Base-by-base conservation (phyloP, 2,113 vertebrate species). In the Melanostigma gelatinosum region DNA sequence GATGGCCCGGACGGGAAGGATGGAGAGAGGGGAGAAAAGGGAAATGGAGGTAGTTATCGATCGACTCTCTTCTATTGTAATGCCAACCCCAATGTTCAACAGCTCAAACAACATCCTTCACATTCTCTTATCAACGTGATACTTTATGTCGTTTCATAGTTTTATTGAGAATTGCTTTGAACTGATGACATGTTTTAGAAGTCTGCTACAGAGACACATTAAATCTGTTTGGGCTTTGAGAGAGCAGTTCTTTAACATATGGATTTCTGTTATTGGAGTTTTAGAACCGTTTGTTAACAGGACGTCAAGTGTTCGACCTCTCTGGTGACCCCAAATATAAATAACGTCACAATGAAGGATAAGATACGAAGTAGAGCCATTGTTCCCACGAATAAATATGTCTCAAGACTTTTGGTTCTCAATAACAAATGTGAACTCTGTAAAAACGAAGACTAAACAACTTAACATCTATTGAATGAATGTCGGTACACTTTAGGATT, bases 1-100 rank as follows among this genome's bases (percentile, higher is more conserved):
- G 98, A 99, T 1, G 97, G 97, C 72, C 94, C 93, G 29, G 98
- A 98, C 4, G 97, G 97, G 52, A 93, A 90, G 52, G 97, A 98
- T 0, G 97, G 97, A 10, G 95, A 96, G 22, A 96, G 94, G 50
- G 98, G 97, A 13, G 90, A 92, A 48, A 96, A 88, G 0, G 98
- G 98, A 20, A 93, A 95, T 0, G 88, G 90, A 95, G 98, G 98
- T 98, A 94, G 83, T 66, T 67, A 15, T 8, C 34, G 20, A 24
- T 3, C 27, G 9, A 22, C 2, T 34, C 1, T 52, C 12, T 68
- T 69, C 15, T 48, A 0, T 20, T 27, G 3, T 72, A 7, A 32
- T 29, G 24, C 24, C 24, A 27, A 58, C 55, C 15, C 11, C 55
- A 27, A 58, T 29, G 4, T 58, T 27, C 55, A 27, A 24, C 36